These are phyloP conservation scores for Platerodrilus igneus DNA, from an alignment of 2,888 invertebrate species.

Conservation along the genomic window DNA sequence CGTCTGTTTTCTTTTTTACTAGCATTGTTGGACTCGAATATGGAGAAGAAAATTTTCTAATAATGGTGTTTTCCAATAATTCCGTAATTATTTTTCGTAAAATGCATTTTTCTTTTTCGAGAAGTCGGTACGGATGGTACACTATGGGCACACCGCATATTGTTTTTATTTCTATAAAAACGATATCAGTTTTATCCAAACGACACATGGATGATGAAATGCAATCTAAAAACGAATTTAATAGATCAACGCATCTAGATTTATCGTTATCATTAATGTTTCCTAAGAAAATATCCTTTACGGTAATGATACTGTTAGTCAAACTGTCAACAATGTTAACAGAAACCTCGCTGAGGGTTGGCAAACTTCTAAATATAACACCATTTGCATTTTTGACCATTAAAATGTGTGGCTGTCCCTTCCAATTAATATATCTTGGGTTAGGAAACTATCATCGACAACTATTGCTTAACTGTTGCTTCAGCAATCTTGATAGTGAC, in stretches of 20 bases:
- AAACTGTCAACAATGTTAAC: not conserved
- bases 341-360: not conserved
- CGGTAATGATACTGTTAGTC: no score
- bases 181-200: constrained; percentile 7
- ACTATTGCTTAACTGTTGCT: constrained; percentile 6
- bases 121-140: constrained; percentile 10
- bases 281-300: not conserved
- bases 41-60: constrained; percentile 29
- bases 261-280: not conserved
- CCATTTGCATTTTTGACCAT: constrained; percentile 1
- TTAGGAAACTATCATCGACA: not conserved
- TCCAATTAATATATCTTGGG: constrained; percentile 8
- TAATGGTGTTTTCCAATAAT: constrained; percentile 19
- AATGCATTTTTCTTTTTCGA: constrained; percentile 21
- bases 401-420: constrained; percentile 6
- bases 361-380: constrained; percentile 3
- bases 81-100: constrained; percentile 24
- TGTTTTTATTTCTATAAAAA: constrained; percentile 6
- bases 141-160: constrained; percentile 4
- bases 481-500: constrained; percentile 1
- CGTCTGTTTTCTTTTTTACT: constrained; percentile 27
- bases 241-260: not conserved
- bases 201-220: constrained; percentile 3
- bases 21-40: constrained; percentile 22
- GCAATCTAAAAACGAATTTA: constrained; percentile 3